Percentiles rank a stretch among this genome's conserved stretches.
Conservation (phyloP, 2,888 invertebrate genomes). For the Zeuzera pyrina region DNA sequence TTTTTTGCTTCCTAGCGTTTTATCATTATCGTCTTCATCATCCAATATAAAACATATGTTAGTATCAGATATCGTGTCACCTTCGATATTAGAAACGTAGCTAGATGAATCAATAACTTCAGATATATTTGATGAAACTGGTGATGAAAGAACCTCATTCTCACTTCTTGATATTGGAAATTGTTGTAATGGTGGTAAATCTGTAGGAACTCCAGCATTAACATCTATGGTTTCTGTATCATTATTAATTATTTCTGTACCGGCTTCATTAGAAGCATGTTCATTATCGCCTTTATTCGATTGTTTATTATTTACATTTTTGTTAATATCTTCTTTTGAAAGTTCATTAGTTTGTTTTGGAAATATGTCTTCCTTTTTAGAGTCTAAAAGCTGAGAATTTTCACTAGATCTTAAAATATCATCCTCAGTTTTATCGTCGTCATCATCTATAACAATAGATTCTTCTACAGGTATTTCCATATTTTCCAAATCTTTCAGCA, state of each 20-base stretch:
- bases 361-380: not conserved
- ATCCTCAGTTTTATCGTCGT: not conserved
- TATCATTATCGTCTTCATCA: slow-evolving; percentile 7
- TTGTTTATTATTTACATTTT: too few relatives aligned
- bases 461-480: slow-evolving; percentile 36
- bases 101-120: slow-evolving; percentile 9
- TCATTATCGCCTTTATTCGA: too few relatives aligned
- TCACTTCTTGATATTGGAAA: slow-evolving; percentile 7
- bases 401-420: not conserved
- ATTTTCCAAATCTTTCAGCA: slow-evolving; percentile 34
- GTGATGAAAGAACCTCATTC: slow-evolving; percentile 5
- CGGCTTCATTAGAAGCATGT: too few relatives aligned
- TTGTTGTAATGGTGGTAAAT: slow-evolving; percentile 11
- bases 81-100: slow-evolving; percentile 8
- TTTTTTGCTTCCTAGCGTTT: not conserved
- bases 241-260: not conserved
- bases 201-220: slow-evolving; percentile 3
- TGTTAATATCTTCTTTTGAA: too few relatives aligned
- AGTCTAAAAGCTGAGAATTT: not conserved
- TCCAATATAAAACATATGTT: slow-evolving; percentile 24
- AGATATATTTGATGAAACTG: slow-evolving; percentile 7
- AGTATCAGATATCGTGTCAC: slow-evolving; percentile 22
- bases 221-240: not conserved
- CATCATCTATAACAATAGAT: not conserved
- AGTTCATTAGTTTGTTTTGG: not conserved